Evolutionary conservation across 2,113 vertebrate species (phyloP).

Genomic region (Dasyornis broadbenti): DNA sequence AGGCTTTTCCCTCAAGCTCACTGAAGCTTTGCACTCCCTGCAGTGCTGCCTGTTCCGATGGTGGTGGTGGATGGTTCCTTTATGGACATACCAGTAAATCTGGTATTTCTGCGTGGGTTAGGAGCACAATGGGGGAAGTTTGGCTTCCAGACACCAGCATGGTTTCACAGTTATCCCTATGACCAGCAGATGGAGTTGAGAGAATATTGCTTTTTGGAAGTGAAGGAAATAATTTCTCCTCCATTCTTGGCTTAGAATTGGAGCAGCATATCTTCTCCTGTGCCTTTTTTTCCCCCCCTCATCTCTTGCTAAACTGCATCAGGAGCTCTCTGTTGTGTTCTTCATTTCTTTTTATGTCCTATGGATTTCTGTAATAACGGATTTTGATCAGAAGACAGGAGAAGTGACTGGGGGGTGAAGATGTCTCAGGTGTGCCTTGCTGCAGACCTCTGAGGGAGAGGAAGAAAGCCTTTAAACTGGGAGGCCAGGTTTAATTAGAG

Average conservation of each 20-base stretch:
- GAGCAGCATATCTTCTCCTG: background rate
- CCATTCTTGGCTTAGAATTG: background rate
- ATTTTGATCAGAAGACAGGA: background rate
- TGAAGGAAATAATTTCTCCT: background rate
- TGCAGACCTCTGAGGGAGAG: background rate
- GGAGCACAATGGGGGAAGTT: background rate
- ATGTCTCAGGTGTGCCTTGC: background rate
- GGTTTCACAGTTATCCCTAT: slow-evolving; percentile 15
- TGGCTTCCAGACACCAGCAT: background rate
- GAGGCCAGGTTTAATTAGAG: background rate
- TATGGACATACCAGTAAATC: background rate
- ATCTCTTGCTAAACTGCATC: background rate
- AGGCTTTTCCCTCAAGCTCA: background rate
- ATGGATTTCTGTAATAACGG: background rate
- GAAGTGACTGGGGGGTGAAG: background rate
- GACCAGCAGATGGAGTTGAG: slow-evolving; percentile 64
- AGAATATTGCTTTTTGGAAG: slow-evolving; percentile 33
- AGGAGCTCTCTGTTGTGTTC: background rate
- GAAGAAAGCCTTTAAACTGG: background rate
- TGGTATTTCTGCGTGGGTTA: background rate
- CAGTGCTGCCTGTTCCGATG: background rate
- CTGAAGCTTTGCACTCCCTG: background rate
- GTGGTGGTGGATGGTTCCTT: background rate
- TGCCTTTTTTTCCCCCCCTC: accelerated
- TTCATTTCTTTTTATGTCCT: background rate